Percentiles rank a stretch among this genome's conserved stretches.
These are phyloP conservation scores for Mesochorus sp. DNA, from an alignment of 2,888 invertebrate species.

Conservation along the genomic window DNA sequence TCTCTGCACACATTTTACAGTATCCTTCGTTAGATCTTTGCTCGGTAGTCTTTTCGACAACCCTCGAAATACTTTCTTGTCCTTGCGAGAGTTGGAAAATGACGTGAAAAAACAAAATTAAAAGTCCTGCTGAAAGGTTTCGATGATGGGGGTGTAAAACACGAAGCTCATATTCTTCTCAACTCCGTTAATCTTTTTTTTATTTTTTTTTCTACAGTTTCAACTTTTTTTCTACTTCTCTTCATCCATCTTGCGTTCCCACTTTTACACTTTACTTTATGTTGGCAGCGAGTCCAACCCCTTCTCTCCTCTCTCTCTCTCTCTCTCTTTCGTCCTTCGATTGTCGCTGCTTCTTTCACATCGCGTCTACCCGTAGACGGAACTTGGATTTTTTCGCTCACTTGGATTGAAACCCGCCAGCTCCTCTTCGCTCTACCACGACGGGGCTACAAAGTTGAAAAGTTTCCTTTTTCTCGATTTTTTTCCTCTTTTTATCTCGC, in stretches of 20 bases:
- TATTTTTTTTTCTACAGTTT: slow-evolving; percentile 27
- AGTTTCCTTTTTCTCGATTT: neutral
- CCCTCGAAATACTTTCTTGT: slow-evolving; percentile 12
- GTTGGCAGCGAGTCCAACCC: slow-evolving; percentile 44
- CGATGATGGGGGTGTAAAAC: slow-evolving; percentile 51
- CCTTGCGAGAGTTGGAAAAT: neutral
- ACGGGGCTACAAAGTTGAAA: too few species aligned
- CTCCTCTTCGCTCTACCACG: too few species aligned
- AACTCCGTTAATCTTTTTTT: slow-evolving; percentile 27
- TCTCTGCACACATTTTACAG: neutral
- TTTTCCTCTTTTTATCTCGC: neutral
- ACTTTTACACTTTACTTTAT: slow-evolving; percentile 22
- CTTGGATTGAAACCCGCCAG: too few species aligned
- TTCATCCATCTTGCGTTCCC: slow-evolving; percentile 1
- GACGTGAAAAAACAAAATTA: neutral
- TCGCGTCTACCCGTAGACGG: too few species aligned
- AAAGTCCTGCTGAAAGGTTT: slow-evolving; percentile 33
- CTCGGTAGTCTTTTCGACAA: neutral
- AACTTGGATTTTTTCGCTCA: too few species aligned
- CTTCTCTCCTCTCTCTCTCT: neutral
- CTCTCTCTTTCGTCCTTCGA: neutral
- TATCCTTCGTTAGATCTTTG: slow-evolving; percentile 10
- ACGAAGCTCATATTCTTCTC: slow-evolving; percentile 28
- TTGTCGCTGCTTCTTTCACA: too few species aligned
- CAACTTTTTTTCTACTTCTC: slow-evolving; percentile 50